phyloP scores from a whole-genome alignment of 1,140 invertebrate genomes.

The Aphelenchoides besseyi region DNA sequence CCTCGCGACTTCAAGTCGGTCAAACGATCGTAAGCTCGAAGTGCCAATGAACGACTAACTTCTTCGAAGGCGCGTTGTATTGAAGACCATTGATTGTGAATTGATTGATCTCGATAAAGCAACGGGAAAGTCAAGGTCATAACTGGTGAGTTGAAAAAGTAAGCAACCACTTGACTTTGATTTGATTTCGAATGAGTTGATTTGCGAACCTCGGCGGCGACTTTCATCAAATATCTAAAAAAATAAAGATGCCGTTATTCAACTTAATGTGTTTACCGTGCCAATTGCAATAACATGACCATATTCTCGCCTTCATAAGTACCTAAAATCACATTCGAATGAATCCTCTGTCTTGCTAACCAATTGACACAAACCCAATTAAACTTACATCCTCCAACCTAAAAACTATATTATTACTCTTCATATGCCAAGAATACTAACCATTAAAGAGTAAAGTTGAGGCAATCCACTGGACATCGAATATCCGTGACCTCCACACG shows the following conservation, averaged over 20 bases:
- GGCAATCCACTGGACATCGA: constrained; percentile 78
- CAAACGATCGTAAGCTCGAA: constrained; percentile 38
- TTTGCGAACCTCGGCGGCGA: constrained; percentile 17
- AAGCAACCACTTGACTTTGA: not conserved
- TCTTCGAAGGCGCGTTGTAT: constrained; percentile 57
- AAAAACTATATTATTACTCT: too few species aligned
- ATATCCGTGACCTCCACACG: constrained; percentile 89
- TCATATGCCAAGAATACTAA: too few species aligned
- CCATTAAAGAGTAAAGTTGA: constrained; percentile 74
- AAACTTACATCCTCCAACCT: not conserved
- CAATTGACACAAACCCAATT: not conserved
- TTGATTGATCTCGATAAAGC: constrained; percentile 17
- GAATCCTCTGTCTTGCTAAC: not conserved
- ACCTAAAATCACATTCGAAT: not conserved
- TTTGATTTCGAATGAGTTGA: not conserved
- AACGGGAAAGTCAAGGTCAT: too few species aligned
- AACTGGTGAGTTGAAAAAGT: constrained; percentile 43
- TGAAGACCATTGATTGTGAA: constrained; percentile 29
- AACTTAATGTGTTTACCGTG: too few species aligned
- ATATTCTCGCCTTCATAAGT: constrained; percentile 79
- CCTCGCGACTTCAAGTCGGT: constrained; percentile 24
- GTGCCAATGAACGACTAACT: constrained; percentile 52
- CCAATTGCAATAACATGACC: constrained; percentile 70
- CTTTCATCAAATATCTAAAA: constrained; percentile 68
- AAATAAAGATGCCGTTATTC: constrained; percentile 79